A percentile compares a stretch with the other conserved stretches of the same genome.
These are phyloP conservation scores for Nannoperca australis DNA, from an alignment of 2,797 vertebrate species.

Conservation along the genomic window DNA sequence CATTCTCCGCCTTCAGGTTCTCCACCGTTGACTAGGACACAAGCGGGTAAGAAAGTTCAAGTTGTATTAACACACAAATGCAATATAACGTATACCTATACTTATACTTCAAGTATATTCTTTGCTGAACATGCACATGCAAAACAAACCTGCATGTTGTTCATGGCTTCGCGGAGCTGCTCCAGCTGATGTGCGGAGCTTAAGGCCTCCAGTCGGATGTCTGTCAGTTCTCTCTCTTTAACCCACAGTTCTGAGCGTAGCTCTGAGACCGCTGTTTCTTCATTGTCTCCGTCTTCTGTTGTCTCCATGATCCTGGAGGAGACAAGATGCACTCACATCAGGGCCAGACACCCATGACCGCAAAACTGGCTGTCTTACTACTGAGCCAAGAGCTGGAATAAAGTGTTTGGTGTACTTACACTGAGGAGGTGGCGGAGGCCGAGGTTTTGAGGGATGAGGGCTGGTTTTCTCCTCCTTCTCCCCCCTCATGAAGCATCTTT, in stretches of 20 bases:
- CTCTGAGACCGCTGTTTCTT: slow-evolving; percentile 92
- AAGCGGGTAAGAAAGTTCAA: background rate
- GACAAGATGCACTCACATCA: slow-evolving; percentile 16
- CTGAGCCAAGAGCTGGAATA: background rate
- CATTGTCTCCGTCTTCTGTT: slow-evolving; percentile 85
- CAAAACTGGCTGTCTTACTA: background rate
- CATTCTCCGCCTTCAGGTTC: slow-evolving; percentile 94
- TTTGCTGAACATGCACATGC: background rate
- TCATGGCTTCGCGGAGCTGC: slow-evolving; percentile 95
- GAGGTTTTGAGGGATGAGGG: slow-evolving; percentile 84
- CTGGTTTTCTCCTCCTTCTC: slow-evolving; percentile 78
- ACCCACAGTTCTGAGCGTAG: slow-evolving; percentile 95
- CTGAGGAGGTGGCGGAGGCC: slow-evolving; percentile 86
- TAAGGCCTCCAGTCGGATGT: slow-evolving; percentile 96
- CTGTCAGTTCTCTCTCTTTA: slow-evolving; percentile 96
- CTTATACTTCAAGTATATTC: background rate
- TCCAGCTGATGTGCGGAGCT: slow-evolving; percentile 97
- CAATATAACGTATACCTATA: background rate
- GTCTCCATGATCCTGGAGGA: slow-evolving; percentile 86
- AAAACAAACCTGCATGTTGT: slow-evolving; percentile 94
- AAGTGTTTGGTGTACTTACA: slow-evolving; percentile 75
- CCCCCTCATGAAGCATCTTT: slow-evolving; percentile 91
- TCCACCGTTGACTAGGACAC: slow-evolving; percentile 91
- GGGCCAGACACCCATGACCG: background rate
- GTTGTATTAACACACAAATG: background rate